A percentile compares a stretch with the other conserved stretches of the same genome.
phyloP scores from a whole-genome alignment of 2,888 invertebrate species.

The Eretmocerus hayati region DNA sequence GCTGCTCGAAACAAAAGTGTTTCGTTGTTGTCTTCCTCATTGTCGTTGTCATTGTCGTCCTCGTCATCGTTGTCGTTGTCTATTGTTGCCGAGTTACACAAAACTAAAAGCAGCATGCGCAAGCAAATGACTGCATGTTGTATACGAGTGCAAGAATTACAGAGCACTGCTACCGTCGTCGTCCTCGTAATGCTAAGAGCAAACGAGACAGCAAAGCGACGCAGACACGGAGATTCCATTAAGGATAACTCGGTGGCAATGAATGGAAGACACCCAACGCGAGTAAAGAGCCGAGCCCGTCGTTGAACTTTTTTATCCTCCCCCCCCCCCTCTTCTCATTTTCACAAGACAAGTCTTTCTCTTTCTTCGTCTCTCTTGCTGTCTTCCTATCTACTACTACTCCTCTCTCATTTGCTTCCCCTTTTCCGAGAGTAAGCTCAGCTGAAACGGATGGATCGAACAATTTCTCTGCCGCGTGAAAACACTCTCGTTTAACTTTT shows the following conservation, averaged over 20 bases:
- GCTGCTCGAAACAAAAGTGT: slow-evolving; percentile 3
- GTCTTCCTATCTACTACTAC: slow-evolving; percentile 12
- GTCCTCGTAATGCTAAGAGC: too few relatives aligned
- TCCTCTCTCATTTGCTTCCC: slow-evolving; percentile 19
- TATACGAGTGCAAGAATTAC: slow-evolving; percentile 37
- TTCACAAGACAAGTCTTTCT: slow-evolving; percentile 9
- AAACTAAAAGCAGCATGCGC: too few relatives aligned
- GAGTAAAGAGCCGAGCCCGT: too few relatives aligned
- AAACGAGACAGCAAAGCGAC: slow-evolving; percentile 33
- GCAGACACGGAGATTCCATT: slow-evolving; percentile 45
- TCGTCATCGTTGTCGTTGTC: too few relatives aligned
- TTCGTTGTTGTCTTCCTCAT: too few relatives aligned
- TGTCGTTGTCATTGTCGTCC: too few relatives aligned
- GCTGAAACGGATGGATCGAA: slow-evolving; percentile 21
- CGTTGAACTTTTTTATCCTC: slow-evolving; percentile 1
- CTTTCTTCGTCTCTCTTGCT: slow-evolving; percentile 10
- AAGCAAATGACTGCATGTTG: slow-evolving; percentile 35
- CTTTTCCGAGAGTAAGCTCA: neutral
- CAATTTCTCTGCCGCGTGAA: slow-evolving; percentile 40
- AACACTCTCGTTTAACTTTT: slow-evolving; percentile 44
- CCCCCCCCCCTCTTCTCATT: slow-evolving; percentile 8
- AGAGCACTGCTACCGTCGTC: slow-evolving; percentile 9
- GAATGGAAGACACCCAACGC: slow-evolving; percentile 41
- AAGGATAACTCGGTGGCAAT: slow-evolving; percentile 42
- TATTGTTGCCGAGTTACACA: neutral